Base-by-base conservation (phyloP, 2,888 invertebrate species). In the Drosophila heteroneura region DNA sequence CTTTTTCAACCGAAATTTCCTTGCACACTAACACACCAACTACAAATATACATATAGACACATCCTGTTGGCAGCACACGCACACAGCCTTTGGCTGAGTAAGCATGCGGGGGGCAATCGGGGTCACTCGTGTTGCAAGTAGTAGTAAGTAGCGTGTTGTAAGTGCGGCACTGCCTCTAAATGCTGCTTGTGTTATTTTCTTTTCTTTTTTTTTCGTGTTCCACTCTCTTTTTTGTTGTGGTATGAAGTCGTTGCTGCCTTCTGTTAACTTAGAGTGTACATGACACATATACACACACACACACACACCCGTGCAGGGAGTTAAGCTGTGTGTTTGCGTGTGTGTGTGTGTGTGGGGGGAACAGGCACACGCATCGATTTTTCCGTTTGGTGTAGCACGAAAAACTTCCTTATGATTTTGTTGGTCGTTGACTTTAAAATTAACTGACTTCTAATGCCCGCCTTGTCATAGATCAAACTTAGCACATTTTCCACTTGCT, bases 331-430 rank as follows among this genome's bases (percentile, higher is more conserved):
- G 10, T 61, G 68, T 70, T 71, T 78, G 67, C 67, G 35, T 52
- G 41, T 68, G 61, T 73, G 53, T 85, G 71, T 76, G 73, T 35
- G 35, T 74, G 53, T 88, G 71, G 22, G 22, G 73, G 70, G 58
- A 83, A 83, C 68, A 83, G 86, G 82, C 85, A 75, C 85, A 85
- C 86, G 86, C 91, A 86, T 86, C 86, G 86, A 86, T 86, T 86
- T 86, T 86, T 86, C 91, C 90, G 85, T 89, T 85, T 84, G 74
- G 85, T 77, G 76, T 89, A 89, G 75, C 85, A 84, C 80, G 69
- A 79, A 83, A 81, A 90, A 80, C 86, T 87, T 87, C 79, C 79
- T 91, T 80, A 83, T 85, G 82, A 79, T 82, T 87, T 76, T 71
- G 63, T 57, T 76, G 70, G 69, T 62, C 72, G 56, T 79, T 76